These are phyloP conservation scores for Phortica okadai DNA, from an alignment of 2,888 invertebrate genomes.

Conservation along the genomic window DNA sequence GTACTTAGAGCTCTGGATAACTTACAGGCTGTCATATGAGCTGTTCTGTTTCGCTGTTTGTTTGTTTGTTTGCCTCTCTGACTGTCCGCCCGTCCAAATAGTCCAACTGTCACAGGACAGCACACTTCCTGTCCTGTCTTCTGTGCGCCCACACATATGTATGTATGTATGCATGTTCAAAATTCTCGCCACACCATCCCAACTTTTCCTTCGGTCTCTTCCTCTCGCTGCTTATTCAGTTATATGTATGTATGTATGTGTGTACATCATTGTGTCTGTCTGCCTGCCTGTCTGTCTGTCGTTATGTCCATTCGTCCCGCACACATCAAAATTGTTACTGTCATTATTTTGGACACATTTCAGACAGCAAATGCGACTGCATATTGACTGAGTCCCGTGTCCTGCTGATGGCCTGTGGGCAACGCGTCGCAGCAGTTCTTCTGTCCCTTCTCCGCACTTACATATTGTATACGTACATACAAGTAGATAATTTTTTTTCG, in stretches of 20 bases:
- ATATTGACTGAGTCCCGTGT: slow-evolving; percentile 13
- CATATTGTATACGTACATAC: background rate
- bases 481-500: background rate
- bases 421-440: background rate
- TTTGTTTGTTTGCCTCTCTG: background rate
- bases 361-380: slow-evolving; percentile 13
- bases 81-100: no score
- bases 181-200: background rate
- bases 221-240: no score
- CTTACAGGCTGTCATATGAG: slow-evolving; percentile 6
- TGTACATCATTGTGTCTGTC: background rate
- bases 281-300: background rate
- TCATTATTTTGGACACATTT: slow-evolving; percentile 29
- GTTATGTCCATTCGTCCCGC: background rate
- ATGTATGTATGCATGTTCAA: no score
- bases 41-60: slow-evolving; percentile 2
- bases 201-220: no score
- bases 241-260: no score
- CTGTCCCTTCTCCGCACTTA: background rate
- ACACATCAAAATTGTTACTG: slow-evolving; percentile 30
- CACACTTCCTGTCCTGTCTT: background rate
- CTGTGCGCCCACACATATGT: background rate
- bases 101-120: background rate
- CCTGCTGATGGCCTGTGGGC: slow-evolving; percentile 9
- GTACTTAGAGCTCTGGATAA: background rate